Evolutionary conservation across 1,140 invertebrate genomes (phyloP).

Genomic region (Gonioctena quinquepunctata): DNA sequence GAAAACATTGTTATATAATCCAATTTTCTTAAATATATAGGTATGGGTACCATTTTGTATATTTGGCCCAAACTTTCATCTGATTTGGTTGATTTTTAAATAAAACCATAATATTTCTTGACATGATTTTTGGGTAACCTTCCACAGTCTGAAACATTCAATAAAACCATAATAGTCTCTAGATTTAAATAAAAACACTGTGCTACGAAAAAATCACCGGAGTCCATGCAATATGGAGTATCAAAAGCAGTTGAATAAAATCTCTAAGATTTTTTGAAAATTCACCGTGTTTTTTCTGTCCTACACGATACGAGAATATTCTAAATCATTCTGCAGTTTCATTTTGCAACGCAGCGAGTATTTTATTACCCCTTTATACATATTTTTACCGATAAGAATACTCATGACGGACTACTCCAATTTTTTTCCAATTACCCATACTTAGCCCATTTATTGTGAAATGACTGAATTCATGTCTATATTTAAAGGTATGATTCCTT

Average conservation of each 20-base stretch:
- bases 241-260: background rate
- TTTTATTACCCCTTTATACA: background rate
- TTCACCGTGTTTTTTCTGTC: background rate
- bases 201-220: too few species aligned
- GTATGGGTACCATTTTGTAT: too few species aligned
- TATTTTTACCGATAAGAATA: background rate
- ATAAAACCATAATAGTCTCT: too few species aligned
- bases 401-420: background rate
- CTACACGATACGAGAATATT: background rate
- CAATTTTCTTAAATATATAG: too few species aligned
- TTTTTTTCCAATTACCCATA: background rate
- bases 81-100: too few species aligned
- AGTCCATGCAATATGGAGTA: background rate
- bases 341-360: background rate
- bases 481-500: background rate
- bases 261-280: background rate
- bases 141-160: too few species aligned
- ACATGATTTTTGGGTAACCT: too few species aligned
- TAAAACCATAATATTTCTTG: too few species aligned
- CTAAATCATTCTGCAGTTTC: background rate
- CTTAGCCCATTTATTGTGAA: background rate
- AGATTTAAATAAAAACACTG: too few species aligned
- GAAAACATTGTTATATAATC: too few species aligned
- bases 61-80: too few species aligned
- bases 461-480: background rate